Conservation (phyloP, 2,113 vertebrate species). For the Pungitius pungitius region DNA sequence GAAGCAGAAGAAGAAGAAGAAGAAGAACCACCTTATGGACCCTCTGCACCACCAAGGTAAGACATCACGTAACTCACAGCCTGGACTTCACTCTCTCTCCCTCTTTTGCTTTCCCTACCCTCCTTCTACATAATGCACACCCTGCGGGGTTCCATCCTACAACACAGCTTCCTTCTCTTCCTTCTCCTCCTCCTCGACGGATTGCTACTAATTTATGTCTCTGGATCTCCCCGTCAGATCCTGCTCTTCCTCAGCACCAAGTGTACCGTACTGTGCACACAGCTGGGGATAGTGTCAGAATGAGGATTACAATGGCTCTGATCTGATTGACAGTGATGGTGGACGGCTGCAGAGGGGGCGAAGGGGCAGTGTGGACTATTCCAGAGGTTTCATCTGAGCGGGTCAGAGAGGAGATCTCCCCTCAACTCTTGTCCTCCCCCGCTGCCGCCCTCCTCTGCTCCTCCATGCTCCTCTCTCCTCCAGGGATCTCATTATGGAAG, state of each 20-base stretch:
- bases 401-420: constrained; percentile 55
- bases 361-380: constrained; percentile 11
- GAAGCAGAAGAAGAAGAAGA: constrained; percentile 5
- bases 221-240: background rate
- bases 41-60: constrained; percentile 2
- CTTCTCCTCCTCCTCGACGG: constrained; percentile 23
- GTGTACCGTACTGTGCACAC: constrained; percentile 26
- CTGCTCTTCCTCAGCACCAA: constrained; percentile 12
- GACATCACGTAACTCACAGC: background rate
- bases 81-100: background rate
- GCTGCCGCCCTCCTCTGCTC: constrained; percentile 18
- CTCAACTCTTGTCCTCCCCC: constrained; percentile 15
- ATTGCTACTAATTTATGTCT: constrained; percentile 5
- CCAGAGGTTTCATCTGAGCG: constrained; percentile 33
- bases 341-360: constrained; percentile 26
- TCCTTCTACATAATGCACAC: constrained; percentile 16
- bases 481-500: constrained; percentile 77
- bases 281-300: constrained; percentile 48
- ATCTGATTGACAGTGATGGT: constrained; percentile 67
- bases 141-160: constrained; percentile 43
- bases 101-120: background rate
- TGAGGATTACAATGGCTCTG: constrained; percentile 56
- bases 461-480: constrained; percentile 55
- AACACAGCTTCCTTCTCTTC: constrained; percentile 12
- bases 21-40: background rate